Evolutionary conservation across 2,797 vertebrate genomes (phyloP).

Genomic region (Lophius americanus): DNA sequence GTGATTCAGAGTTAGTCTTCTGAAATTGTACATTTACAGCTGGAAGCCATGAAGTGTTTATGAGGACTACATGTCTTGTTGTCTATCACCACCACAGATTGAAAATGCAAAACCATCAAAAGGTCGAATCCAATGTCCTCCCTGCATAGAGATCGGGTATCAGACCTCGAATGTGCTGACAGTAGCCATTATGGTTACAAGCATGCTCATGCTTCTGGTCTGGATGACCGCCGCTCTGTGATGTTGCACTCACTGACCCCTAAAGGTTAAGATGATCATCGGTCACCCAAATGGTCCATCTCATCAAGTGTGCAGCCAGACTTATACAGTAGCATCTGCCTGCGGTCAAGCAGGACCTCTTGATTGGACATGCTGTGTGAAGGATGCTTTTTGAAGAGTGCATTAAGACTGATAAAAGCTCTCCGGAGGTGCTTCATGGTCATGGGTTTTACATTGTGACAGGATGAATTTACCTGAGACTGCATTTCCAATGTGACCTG

Average conservation of each 20-base stretch:
- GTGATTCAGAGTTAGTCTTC: constrained; percentile 38
- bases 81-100: constrained; percentile 39
- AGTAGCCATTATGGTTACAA: constrained; percentile 9
- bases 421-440: constrained; percentile 49
- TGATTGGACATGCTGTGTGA: constrained; percentile 65
- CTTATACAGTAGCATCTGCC: constrained; percentile 67
- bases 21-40: constrained; percentile 52
- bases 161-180: constrained; percentile 46
- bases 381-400: constrained; percentile 59
- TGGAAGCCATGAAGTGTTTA: constrained; percentile 41
- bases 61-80: constrained; percentile 10
- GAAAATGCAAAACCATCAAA: constrained; percentile 39
- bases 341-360: constrained; percentile 65
- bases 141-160: constrained; percentile 25
- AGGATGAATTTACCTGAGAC: constrained; percentile 60
- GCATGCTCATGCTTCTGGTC: constrained; percentile 4
- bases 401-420: constrained; percentile 68
- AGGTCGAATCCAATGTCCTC: constrained; percentile 29
- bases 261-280: constrained; percentile 71
- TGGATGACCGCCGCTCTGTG: constrained; percentile 40
- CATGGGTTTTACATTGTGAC: constrained; percentile 45
- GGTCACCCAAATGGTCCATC: constrained; percentile 65
- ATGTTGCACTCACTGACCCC: constrained; percentile 51
- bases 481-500: constrained; percentile 50
- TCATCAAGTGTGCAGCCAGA: constrained; percentile 62